phyloP scores from a whole-genome alignment of 2,797 vertebrate species.

The Aldrovandia affinis region DNA sequence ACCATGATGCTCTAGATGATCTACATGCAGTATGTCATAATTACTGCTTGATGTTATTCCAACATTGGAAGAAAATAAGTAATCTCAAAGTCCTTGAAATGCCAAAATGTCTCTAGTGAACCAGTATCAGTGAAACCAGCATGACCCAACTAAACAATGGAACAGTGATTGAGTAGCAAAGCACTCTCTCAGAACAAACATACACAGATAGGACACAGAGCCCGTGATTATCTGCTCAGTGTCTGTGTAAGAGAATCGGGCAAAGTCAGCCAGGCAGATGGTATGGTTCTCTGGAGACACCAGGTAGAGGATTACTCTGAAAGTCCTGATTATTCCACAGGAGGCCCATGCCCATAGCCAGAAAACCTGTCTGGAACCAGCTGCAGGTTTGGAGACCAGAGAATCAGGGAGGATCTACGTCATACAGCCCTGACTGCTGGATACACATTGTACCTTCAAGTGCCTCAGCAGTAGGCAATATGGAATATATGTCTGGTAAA shows the following conservation, averaged over 20 bases:
- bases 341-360: background rate
- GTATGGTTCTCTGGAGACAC: constrained; percentile 3
- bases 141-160: background rate
- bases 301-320: constrained; percentile 29
- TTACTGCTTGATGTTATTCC: too few species aligned
- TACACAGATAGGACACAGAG: background rate
- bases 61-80: too few species aligned
- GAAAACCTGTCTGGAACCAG: constrained; percentile 30
- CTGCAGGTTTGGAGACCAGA: background rate
- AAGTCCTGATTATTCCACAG: constrained; percentile 26
- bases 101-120: too few species aligned
- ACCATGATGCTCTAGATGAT: too few species aligned
- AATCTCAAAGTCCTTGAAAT: too few species aligned
- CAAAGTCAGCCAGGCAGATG: constrained; percentile 23
- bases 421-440: background rate
- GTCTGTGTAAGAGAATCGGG: background rate
- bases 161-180: background rate
- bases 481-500: background rate
- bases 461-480: background rate
- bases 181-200: too few species aligned
- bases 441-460: background rate
- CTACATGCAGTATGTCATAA: too few species aligned
- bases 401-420: constrained; percentile 17
- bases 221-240: constrained; percentile 15
- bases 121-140: too few species aligned